A percentile compares a stretch with the other conserved stretches of the same genome.
Evolutionary conservation across 1,140 invertebrate genomes (phyloP).

Genomic region (Brachionus rubens): DNA sequence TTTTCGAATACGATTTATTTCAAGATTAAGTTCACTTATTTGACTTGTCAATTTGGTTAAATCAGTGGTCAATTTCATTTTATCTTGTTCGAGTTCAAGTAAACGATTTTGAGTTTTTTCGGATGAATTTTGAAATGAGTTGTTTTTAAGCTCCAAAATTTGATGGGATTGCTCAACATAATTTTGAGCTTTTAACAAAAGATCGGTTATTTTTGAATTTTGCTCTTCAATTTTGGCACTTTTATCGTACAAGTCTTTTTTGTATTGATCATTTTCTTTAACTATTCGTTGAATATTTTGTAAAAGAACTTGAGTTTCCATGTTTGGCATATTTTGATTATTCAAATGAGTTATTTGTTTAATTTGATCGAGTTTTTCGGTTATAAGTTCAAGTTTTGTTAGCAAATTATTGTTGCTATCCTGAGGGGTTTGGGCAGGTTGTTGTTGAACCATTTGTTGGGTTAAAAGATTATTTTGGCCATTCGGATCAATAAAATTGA

Average conservation of each 20-base stretch:
- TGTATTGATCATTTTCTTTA: conserved; percentile 60
- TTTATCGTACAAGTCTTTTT: conserved; percentile 59
- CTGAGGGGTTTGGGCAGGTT: background rate
- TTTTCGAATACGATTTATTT: conserved; percentile 52
- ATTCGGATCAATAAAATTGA: background rate
- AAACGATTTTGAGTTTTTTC: conserved; percentile 56
- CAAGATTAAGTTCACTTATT: conserved; percentile 53
- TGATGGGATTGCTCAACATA: conserved; percentile 60
- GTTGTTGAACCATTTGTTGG: background rate
- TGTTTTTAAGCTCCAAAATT: conserved; percentile 59
- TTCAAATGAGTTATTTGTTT: conserved; percentile 3
- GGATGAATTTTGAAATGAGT: conserved; percentile 54
- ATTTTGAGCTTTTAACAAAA: conserved; percentile 61
- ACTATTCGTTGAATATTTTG: conserved; percentile 58
- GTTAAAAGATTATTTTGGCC: background rate
- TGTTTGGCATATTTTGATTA: conserved; percentile 51
- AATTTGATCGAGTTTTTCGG: conserved; percentile 38
- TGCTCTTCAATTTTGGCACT: conserved; percentile 58
- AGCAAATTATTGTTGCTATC: background rate
- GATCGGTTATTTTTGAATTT: conserved; percentile 60
- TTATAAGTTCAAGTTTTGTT: conserved; percentile 18
- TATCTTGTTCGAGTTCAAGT: conserved; percentile 59
- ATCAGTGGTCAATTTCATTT: conserved; percentile 55
- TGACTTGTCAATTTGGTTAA: conserved; percentile 52
- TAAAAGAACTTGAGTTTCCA: conserved; percentile 57